Percentiles rank a stretch among this genome's conserved stretches.
Conservation (phyloP, 1,140 invertebrate genomes). For the Cylas formicarius region DNA sequence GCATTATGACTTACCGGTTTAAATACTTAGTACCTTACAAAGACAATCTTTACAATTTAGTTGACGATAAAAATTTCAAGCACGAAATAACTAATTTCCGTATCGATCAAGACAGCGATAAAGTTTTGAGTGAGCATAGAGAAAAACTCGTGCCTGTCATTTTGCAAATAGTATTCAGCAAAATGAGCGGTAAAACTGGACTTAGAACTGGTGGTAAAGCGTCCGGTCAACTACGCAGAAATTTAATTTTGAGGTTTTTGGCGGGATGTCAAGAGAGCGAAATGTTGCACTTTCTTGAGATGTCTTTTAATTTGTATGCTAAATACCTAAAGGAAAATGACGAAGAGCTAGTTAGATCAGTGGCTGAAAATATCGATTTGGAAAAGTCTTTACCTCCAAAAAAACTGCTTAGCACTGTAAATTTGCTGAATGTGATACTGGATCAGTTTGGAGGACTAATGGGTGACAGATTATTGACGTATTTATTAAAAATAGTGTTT, state of each 20-base stretch:
- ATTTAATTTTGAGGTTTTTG: constrained; percentile 76
- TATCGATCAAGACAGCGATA: constrained; percentile 60
- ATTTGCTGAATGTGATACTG: constrained; percentile 71
- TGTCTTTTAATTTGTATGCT: constrained; percentile 72
- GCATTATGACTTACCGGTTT: constrained; percentile 75
- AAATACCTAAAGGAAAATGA: constrained; percentile 52
- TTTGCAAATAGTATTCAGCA: constrained; percentile 81
- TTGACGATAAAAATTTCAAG: constrained; percentile 84
- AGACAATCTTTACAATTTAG: constrained; percentile 64
- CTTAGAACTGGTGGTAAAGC: constrained; percentile 64
- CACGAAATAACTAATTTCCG: constrained; percentile 73
- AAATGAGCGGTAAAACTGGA: constrained; percentile 73
- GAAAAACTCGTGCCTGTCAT: constrained; percentile 69
- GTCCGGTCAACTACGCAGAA: constrained; percentile 58
- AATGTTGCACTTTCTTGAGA: constrained; percentile 69
- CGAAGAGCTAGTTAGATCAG: constrained; percentile 42
- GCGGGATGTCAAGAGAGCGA: constrained; percentile 72
- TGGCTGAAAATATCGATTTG: constrained; percentile 49
- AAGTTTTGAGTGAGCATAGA: constrained; percentile 66
- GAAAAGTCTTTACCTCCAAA: constrained; percentile 61
- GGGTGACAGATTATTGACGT: constrained; percentile 55
- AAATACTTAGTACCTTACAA: constrained; percentile 71
- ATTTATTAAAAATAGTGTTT: constrained; percentile 65
- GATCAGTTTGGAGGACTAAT: constrained; percentile 78
- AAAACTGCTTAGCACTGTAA: constrained; percentile 65